Conservation (phyloP, 2,113 vertebrate genomes). For the Cettia cetti region DNA sequence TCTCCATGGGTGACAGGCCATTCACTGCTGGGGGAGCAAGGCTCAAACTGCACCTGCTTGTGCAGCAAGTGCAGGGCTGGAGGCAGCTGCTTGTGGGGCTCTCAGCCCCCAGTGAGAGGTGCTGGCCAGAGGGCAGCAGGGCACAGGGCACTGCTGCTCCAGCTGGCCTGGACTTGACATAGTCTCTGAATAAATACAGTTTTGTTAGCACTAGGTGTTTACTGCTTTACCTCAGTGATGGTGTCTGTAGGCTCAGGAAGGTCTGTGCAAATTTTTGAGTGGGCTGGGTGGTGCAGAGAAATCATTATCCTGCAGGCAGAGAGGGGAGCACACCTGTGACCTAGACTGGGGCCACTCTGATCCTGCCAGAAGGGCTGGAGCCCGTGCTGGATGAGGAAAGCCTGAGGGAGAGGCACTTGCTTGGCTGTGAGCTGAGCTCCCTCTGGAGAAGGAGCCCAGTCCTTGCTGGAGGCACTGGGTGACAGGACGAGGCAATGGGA, state of each 20-base stretch:
- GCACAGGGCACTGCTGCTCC: neutral
- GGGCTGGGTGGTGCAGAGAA: neutral
- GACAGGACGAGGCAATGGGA: neutral
- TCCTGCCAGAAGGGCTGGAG: neutral
- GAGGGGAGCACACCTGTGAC: no score
- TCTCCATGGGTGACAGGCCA: neutral
- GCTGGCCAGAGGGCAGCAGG: neutral
- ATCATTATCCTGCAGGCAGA: neutral
- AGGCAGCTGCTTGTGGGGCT: neutral
- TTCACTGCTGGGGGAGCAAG: neutral
- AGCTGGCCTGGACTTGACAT: neutral
- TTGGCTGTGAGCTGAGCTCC: neutral
- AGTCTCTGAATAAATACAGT: neutral
- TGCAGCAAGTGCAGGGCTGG: neutral
- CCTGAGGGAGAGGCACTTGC: neutral
- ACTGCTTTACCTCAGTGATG: neutral
- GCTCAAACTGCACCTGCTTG: neutral
- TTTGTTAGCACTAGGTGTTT: neutral
- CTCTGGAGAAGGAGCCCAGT: neutral
- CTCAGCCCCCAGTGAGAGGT: neutral
- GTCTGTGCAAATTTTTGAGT: neutral
- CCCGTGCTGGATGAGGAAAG: fast-evolving
- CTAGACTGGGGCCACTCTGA: neutral
- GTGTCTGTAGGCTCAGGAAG: neutral
- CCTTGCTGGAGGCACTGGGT: neutral